Evolutionary conservation across 2,888 invertebrate genomes (phyloP).

Genomic region (Tetramorium bicarinatum): DNA sequence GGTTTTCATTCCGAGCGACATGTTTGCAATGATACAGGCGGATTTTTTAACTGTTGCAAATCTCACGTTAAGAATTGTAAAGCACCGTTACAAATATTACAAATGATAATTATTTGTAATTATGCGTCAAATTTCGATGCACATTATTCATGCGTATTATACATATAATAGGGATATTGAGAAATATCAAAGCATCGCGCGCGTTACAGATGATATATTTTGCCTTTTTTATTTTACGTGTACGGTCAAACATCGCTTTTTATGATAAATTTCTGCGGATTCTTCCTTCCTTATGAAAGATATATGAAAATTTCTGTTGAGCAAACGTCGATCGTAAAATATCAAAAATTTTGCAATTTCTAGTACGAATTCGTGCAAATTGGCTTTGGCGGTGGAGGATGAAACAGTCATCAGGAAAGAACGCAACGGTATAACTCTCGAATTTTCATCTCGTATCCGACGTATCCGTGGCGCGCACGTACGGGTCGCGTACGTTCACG

Average conservation of each 20-base stretch:
- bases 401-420: constrained; percentile 54
- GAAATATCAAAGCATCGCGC: background rate
- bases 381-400: constrained; percentile 20
- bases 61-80: constrained; percentile 5
- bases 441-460: constrained; percentile 58
- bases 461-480: constrained; percentile 29
- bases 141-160: background rate
- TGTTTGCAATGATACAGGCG: constrained; percentile 3
- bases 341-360: background rate
- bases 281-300: background rate
- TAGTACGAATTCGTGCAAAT: background rate
- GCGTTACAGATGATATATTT: background rate
- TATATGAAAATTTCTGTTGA: background rate
- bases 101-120: background rate
- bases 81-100: background rate
- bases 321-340: background rate
- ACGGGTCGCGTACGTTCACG: constrained; percentile 43
- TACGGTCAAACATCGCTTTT: background rate
- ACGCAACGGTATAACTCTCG: constrained; percentile 52
- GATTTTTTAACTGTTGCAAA: constrained; percentile 17
- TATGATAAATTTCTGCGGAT: background rate
- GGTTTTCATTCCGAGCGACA: constrained; percentile 25
- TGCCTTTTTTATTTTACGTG: background rate
- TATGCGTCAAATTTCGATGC: background rate
- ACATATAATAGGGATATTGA: background rate